Percentiles rank a stretch among this genome's conserved stretches.
phyloP scores from a whole-genome alignment of 1,140 invertebrate species.

The Hycleus cichorii region DNA sequence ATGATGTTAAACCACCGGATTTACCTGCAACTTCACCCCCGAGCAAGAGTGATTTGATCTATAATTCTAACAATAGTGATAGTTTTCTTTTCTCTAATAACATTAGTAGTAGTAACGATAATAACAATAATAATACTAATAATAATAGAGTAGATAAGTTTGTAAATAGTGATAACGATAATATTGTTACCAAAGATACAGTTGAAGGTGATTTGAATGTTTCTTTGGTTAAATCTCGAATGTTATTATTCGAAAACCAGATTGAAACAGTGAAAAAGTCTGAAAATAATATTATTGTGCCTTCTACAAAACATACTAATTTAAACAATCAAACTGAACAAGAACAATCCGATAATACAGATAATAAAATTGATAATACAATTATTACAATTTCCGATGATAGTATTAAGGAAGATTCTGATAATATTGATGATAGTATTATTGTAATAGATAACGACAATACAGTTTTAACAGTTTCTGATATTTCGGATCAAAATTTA shows the following conservation, averaged over 20 bases:
- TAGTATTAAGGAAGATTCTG: neutral
- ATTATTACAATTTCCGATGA: constrained; percentile 3
- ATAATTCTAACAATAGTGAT: neutral
- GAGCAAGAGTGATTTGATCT: neutral
- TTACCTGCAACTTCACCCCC: constrained; percentile 37
- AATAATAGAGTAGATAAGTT: constrained; percentile 15
- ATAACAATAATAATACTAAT: constrained; percentile 26
- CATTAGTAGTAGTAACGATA: constrained; percentile 12
- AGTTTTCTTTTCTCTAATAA: neutral
- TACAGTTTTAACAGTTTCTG: neutral
- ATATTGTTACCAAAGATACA: constrained; percentile 39
- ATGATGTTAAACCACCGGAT: constrained; percentile 33
- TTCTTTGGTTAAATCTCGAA: constrained; percentile 32
- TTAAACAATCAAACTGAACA: constrained; percentile 1
- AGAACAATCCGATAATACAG: neutral
- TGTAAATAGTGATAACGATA: constrained; percentile 28
- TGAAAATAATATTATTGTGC: constrained; percentile 28
- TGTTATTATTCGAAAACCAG: constrained; percentile 33
- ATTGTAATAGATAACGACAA: neutral
- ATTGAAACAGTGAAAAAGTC: constrained; percentile 21
- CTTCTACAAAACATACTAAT: constrained; percentile 2
- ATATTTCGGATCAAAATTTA: neutral
- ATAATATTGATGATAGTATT: neutral
- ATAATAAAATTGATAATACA: neutral
- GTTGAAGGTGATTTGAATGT: constrained; percentile 14